Base-by-base conservation (phyloP, 2,888 invertebrate genomes). In the Eristalis intricaria region DNA sequence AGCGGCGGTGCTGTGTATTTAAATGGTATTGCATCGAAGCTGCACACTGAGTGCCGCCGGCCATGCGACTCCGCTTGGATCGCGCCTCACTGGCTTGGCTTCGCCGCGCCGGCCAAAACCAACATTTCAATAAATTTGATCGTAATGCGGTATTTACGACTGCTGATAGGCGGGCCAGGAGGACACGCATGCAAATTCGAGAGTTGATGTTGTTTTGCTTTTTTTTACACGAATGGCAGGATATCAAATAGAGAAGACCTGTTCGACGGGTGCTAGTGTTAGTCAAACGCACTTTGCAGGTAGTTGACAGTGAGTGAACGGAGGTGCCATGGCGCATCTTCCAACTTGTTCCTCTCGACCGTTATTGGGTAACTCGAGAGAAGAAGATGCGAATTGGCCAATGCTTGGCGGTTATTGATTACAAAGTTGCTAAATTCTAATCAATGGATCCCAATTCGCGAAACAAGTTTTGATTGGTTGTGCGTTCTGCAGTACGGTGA, bases 111-210 rank as follows among this genome's bases (percentile, higher is more conserved):
- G 29, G 19, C 70, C 70, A 79, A 87, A 83, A 83, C 82, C 80
- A 84, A 80, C 84, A 80, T 76, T 87, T 76, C 73, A 83, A 87
- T 87, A 83, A 87, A 87, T 87, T 87, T 11, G 60, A 60, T 60
- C 26, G 60, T 78, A 75, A 74, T 82, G 78, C 23, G 32, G 58
- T 71, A 83, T 75, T 78, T 87, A 87, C 60, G 79, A 71, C 70
- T 68, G 63, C 29, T 29, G 43, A 61, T 68, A 68, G 70, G 70
- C 15, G 61, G 23, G 56, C 35, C 61, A 40, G 79, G 60, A 65
- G 77, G 29, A 29, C n/a, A 73, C 56, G 63, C 58, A 23, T 70
- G 60, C 65, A 66, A 32, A 79, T 79, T 66, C 22, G 23, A 50
- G 23, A 56, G 61, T 35, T 26, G n/a, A 61, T 66, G 65, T 8